Base-by-base conservation (phyloP, 2,888 invertebrate genomes). In the Cheilosia scutellata region DNA sequence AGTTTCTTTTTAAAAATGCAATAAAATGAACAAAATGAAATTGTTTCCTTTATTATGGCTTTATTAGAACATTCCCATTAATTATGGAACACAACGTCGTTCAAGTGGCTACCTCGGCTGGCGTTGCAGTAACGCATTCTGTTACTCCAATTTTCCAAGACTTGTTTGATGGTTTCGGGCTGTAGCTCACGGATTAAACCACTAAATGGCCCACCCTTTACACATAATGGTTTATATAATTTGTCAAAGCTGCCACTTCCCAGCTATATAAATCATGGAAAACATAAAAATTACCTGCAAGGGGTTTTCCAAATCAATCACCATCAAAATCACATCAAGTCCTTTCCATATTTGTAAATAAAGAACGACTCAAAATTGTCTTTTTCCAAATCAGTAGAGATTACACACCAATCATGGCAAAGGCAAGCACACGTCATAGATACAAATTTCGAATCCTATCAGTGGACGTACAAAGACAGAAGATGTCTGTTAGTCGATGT, bases 251-350 rank as follows among this genome's bases (percentile, higher is more conserved):
- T 60, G 49, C 2, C 2, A 20, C 20, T 20, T 20, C 29, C 40
- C 9, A 16, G 27, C 37, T 40, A 42, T 31, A 42, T 62, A 51
- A 51, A 60, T n/a, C 33, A 20, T 27, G 20, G 2, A 20, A 20
- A 20, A 44, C 11, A 51, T 51, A 29, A 29, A 62, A 62, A 72
- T 72, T 29, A 62, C 60, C 60, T 60, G 71, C 31, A 49, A 40
- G 7, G 29, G 60, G 44, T 47, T 33, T 57, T 11, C n/a, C 62
- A 55, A 53, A 55, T 63, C 72, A 44, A 74, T 74, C 62, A 63
- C 25, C 53, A 74, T 74, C 72, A 71, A 47, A 11, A 44, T 40
- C 57, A 44, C 55, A 55, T 44, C 44, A 31, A 44, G 20, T 31
- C n/a, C 13, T 31, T 44, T 31, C 31, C 44, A 55, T 44, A 37